Percentiles rank a stretch among this genome's conserved stretches.
Evolutionary conservation across 2,797 vertebrate genomes (phyloP).

Genomic region (Stomatorhinus walkeri): DNA sequence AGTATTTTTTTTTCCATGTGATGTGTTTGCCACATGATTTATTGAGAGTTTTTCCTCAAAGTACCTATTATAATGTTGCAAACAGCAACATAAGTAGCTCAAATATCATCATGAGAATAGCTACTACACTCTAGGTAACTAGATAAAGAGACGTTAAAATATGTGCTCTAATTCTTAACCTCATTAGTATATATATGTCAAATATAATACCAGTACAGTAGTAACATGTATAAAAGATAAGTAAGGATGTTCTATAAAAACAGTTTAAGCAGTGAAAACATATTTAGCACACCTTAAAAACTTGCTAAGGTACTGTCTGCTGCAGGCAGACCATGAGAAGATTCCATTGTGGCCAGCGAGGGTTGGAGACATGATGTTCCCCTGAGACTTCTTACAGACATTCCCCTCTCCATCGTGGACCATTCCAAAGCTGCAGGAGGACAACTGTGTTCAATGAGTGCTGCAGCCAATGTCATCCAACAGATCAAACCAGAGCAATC

Average conservation of each 20-base stretch:
- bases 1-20: constrained; percentile 18
- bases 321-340: constrained; percentile 88
- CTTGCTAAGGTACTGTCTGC: constrained; percentile 78
- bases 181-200: not conserved
- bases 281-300: constrained; percentile 71
- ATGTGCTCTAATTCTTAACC: not conserved
- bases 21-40: constrained; percentile 27
- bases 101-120: not conserved
- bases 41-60: constrained; percentile 14
- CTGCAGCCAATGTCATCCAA: not conserved
- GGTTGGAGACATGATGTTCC: constrained; percentile 88
- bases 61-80: not conserved
- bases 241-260: not conserved
- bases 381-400: constrained; percentile 81
- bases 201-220: not conserved
- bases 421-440: constrained; percentile 75
- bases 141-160: not conserved
- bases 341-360: constrained; percentile 80
- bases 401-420: constrained; percentile 88
- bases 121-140: not conserved
- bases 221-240: not conserved
- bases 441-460: not conserved
- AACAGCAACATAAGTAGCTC: not conserved
- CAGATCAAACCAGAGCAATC: not conserved
- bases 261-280: not conserved